These are phyloP conservation scores for Teinopalpus imperialis DNA, from an alignment of 2,888 invertebrate species.

Conservation along the genomic window DNA sequence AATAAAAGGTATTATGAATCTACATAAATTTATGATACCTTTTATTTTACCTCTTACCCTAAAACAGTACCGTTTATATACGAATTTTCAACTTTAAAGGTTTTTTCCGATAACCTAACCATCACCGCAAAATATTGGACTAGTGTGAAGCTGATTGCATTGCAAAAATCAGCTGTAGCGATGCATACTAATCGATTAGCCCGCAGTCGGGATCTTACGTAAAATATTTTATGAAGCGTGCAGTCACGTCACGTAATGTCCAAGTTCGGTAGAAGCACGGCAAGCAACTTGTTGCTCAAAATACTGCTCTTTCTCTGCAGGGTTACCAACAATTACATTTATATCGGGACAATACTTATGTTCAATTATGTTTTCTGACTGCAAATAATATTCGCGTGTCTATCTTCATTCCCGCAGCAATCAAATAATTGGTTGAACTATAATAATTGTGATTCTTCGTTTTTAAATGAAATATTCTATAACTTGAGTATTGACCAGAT, in stretches of 20 bases:
- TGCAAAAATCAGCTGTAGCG: conserved; percentile 69
- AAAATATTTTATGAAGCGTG: conserved; percentile 71
- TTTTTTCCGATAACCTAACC: not conserved
- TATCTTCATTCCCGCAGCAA: too few relatives aligned
- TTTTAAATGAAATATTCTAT: too few relatives aligned
- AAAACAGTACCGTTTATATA: not conserved
- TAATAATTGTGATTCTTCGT: too few relatives aligned
- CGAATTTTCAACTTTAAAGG: not conserved
- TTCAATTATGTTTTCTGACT: too few relatives aligned
- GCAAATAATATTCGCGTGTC: too few relatives aligned
- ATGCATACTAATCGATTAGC: conserved; percentile 75
- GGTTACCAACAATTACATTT: not conserved
- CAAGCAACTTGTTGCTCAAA: conserved; percentile 60
- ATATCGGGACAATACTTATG: not conserved
- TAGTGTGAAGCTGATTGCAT: conserved; percentile 50
- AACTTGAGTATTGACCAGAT: too few relatives aligned
- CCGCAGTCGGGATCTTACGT: conserved; percentile 63
- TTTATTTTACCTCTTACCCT: too few relatives aligned
- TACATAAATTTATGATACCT: too few relatives aligned
- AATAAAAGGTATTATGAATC: too few relatives aligned
- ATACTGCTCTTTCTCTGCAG: conserved; percentile 28
- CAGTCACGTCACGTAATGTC: conserved; percentile 68
- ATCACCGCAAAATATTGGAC: not conserved
- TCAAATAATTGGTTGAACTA: too few relatives aligned
- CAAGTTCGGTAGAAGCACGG: conserved; percentile 48